A percentile compares a stretch with the other conserved stretches of the same genome.
Evolutionary conservation across 1,140 invertebrate species (phyloP).

Genomic region (Nixonia krombeini): DNA sequence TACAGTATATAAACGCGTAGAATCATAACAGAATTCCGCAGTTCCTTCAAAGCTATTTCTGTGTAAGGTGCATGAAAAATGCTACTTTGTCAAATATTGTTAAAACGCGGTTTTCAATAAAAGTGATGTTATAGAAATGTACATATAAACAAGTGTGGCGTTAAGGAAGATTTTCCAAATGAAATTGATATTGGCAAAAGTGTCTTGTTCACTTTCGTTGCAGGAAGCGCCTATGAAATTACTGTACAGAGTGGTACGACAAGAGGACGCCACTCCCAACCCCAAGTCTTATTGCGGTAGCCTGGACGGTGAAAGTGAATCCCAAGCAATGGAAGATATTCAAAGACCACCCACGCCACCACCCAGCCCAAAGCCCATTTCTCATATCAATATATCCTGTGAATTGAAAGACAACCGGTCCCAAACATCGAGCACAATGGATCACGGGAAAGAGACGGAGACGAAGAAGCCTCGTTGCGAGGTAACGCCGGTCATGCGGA

Average conservation of each 20-base stretch:
- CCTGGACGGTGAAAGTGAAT: constrained; percentile 17
- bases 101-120: no score
- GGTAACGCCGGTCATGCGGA: constrained; percentile 61
- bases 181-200: no score
- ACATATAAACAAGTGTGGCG: no score
- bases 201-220: constrained; percentile 31
- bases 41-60: no score
- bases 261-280: constrained; percentile 24
- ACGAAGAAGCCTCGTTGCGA: constrained; percentile 64
- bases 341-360: constrained; percentile 64
- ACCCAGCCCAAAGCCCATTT: constrained; percentile 59
- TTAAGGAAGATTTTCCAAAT: no score
- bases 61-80: no score
- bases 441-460: constrained; percentile 53
- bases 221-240: constrained; percentile 64
- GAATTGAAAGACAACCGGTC: constrained; percentile 29
- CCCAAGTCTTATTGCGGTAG: constrained; percentile 23
- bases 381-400: constrained; percentile 38
- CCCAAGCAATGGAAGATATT: constrained; percentile 59
- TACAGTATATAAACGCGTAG: no score
- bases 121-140: no score
- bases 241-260: constrained; percentile 52
- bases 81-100: no score
- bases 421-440: constrained; percentile 23
- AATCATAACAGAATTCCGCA: no score